A percentile compares a stretch with the other conserved stretches of the same genome.
These are phyloP conservation scores for Charina bottae DNA, from an alignment of 2,113 vertebrate genomes.

Conservation along the genomic window DNA sequence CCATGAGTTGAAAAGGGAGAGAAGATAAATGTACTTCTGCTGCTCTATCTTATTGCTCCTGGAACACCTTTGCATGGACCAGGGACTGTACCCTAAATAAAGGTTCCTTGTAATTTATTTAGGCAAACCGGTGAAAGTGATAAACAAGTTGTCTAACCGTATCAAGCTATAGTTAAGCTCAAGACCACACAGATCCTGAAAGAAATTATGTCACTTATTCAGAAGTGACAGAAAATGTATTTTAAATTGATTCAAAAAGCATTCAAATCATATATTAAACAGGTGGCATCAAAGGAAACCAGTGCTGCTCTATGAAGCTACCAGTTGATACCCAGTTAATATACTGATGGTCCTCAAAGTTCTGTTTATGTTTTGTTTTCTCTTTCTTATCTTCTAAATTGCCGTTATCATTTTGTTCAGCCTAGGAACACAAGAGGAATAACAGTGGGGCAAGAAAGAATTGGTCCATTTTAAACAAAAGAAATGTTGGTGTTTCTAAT, in stretches of 20 bases:
- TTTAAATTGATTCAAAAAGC: neutral
- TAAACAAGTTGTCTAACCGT: neutral
- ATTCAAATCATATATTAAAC: neutral
- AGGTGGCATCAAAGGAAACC: neutral
- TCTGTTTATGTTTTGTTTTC: too few species aligned
- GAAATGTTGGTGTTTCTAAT: neutral
- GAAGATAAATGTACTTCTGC: neutral
- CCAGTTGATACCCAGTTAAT: too few species aligned
- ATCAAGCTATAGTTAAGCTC: neutral
- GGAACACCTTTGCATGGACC: neutral
- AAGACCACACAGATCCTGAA: neutral
- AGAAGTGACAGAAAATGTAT: neutral
- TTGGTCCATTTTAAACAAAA: neutral
- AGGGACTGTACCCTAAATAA: neutral
- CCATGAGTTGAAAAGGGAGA: neutral
- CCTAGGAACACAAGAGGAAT: neutral
- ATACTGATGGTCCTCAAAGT: too few species aligned
- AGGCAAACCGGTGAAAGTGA: neutral
- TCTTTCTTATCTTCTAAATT: neutral
- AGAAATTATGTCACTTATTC: neutral
- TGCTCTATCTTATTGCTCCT: neutral
- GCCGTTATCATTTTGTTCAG: neutral
- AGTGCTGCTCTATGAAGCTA: neutral
- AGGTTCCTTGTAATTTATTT: neutral
- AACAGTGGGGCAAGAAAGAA: neutral